Percentiles rank a stretch among this genome's conserved stretches.
These are phyloP conservation scores for Cosmia pyralina DNA, from an alignment of 2,888 invertebrate species.

Conservation along the genomic window DNA sequence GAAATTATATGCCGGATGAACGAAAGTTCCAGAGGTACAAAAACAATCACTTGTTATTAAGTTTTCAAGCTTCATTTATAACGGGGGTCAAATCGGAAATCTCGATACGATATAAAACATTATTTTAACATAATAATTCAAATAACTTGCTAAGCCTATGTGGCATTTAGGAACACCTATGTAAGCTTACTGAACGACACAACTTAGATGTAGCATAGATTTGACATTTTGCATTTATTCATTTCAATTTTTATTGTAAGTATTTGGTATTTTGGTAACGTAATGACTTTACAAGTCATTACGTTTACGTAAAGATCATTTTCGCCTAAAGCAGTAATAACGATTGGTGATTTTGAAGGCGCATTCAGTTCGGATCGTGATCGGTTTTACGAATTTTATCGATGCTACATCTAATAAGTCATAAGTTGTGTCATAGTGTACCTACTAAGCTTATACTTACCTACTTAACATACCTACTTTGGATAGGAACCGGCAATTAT, in stretches of 20 bases:
- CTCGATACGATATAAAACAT: conserved; percentile 1
- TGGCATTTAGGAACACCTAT: neutral
- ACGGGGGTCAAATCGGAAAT: neutral
- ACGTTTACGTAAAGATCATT: no score
- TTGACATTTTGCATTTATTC: no score
- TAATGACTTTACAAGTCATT: no score
- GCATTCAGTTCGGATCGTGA: no score
- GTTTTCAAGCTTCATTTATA: neutral
- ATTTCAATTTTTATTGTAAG: no score
- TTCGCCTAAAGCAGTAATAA: no score
- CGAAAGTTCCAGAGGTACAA: neutral
- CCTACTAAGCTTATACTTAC: neutral
- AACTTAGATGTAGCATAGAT: no score
- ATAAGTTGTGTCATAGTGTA: neutral
- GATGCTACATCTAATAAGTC: no score
- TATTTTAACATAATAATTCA: conserved; percentile 6
- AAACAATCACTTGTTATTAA: neutral
- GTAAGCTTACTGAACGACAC: no score
- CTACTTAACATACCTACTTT: neutral
- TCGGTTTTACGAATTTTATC: no score
- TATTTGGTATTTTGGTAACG: no score
- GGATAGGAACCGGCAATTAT: conserved; percentile 17
- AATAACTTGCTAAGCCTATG: neutral
- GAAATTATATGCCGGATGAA: neutral
- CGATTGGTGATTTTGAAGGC: no score